phyloP scores from a whole-genome alignment of 2,797 vertebrate genomes.

The Spinus olivaceus region DNA sequence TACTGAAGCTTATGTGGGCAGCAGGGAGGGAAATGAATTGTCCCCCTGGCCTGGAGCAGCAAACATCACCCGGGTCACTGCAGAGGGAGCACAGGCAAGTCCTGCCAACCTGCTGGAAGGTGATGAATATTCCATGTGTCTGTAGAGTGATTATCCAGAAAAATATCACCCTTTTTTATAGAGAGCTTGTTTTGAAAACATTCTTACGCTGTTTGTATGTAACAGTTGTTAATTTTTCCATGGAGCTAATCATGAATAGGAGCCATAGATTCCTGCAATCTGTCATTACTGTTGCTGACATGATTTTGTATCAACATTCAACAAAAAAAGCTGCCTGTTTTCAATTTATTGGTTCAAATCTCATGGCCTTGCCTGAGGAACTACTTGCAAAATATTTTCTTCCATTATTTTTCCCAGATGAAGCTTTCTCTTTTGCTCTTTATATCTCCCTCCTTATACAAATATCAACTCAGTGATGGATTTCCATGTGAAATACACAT shows the following conservation, averaged over 20 bases:
- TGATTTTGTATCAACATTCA: slow-evolving; percentile 38
- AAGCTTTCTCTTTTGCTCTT: neutral
- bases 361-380: slow-evolving; percentile 27
- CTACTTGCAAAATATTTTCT: slow-evolving; percentile 3
- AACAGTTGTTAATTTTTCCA: slow-evolving; percentile 59
- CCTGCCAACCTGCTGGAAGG: neutral
- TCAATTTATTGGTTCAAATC: slow-evolving; percentile 18
- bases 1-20: neutral
- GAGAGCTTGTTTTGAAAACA: slow-evolving; percentile 49
- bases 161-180: neutral
- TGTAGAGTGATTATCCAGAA: neutral
- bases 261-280: slow-evolving; percentile 29
- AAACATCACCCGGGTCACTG: neutral
- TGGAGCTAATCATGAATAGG: slow-evolving; percentile 36
- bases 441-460: neutral
- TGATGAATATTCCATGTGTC: neutral
- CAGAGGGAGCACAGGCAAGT: neutral
- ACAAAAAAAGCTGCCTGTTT: slow-evolving; percentile 16
- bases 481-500: neutral
- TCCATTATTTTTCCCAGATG: neutral
- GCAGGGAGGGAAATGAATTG: neutral
- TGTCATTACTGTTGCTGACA: slow-evolving; percentile 56
- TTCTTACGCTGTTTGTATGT: slow-evolving; percentile 8
- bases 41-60: neutral
- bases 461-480: neutral